Evolutionary conservation across 2,888 invertebrate genomes (phyloP), one percentile per base, ranked within the genome.

Genomic region (Caenorhabditis panamensis): DNA sequence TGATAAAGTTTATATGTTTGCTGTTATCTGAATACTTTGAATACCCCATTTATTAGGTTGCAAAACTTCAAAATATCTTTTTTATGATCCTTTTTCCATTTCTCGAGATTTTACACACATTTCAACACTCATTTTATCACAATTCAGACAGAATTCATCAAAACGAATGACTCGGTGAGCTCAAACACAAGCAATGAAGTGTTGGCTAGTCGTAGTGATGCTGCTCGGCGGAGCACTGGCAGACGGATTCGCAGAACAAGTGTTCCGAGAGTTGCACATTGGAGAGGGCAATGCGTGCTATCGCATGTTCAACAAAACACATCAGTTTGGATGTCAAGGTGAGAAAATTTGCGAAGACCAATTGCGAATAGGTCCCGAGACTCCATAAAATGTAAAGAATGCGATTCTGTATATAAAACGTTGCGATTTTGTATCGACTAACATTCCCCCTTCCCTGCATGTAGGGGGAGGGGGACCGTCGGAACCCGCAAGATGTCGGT

Each of bases 301-400:
- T 91, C 93, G 96, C 83, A 93, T 96, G 81, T 92, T 97, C 82
- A 97, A 97, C 93, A 96, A 95, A 75, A 97, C 97, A 13, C 95
- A 96, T 92, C 96, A 97, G 92, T 94, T 95, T 86, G 98, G 98
- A 79, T 98, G 97, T 92, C 94, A 95, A 64, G 96, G 96, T 96
- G 93, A 94, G 95, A 93, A 79, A 37, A 54, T 72, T 16, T 24
- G 8, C 22, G n/a, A 22, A 36, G 13, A n/a, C n/a, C n/a, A n/a
- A n/a, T n/a, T n/a, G n/a, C n/a, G n/a, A n/a, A n/a, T n/a, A n/a
- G n/a, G n/a, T n/a, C n/a, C n/a, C n/a, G n/a, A n/a, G n/a, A n/a
- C n/a, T n/a, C n/a, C n/a, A n/a, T n/a, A n/a, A n/a, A n/a, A n/a
- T n/a, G n/a, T n/a, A n/a, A n/a, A n/a, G n/a, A n/a, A n/a, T n/a